phyloP scores from a whole-genome alignment of 2,113 vertebrate species.

The Engystomops pustulosus region DNA sequence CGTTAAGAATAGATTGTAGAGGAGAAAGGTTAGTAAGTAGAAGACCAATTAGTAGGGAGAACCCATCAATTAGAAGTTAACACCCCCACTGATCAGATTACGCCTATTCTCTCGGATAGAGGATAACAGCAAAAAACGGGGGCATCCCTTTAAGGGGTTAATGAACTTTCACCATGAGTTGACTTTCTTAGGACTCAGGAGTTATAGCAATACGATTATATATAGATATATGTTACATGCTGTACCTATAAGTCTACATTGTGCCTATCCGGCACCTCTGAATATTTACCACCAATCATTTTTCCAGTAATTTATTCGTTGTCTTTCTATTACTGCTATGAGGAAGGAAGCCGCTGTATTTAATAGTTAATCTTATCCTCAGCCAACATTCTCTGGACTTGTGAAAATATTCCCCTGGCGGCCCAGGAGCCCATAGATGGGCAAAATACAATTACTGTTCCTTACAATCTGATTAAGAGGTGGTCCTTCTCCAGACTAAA shows the following conservation, averaged over 20 bases:
- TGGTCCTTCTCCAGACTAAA: constrained; percentile 51
- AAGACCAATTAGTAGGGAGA: too few species aligned
- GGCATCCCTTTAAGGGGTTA: too few species aligned
- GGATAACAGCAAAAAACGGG: too few species aligned
- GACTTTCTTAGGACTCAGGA: too few species aligned
- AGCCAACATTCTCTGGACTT: constrained; percentile 50
- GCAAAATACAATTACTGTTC: constrained; percentile 56
- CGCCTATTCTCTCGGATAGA: too few species aligned
- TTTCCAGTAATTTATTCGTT: neutral
- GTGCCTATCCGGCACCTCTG: neutral
- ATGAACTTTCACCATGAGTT: too few species aligned
- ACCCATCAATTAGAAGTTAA: too few species aligned
- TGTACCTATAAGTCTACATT: neutral
- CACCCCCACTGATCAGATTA: too few species aligned
- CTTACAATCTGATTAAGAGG: constrained; percentile 55
- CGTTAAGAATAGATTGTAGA: too few species aligned
- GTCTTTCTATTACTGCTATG: neutral
- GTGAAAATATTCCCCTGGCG: constrained; percentile 57
- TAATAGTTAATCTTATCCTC: constrained; percentile 25
- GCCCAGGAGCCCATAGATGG: constrained; percentile 46
- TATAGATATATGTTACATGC: neutral
- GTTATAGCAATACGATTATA: too few species aligned
- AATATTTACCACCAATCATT: neutral
- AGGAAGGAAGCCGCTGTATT: neutral
- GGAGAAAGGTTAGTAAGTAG: too few species aligned